phyloP scores from a whole-genome alignment of 2,888 invertebrate species.

The Lasioglossum lativentre region DNA sequence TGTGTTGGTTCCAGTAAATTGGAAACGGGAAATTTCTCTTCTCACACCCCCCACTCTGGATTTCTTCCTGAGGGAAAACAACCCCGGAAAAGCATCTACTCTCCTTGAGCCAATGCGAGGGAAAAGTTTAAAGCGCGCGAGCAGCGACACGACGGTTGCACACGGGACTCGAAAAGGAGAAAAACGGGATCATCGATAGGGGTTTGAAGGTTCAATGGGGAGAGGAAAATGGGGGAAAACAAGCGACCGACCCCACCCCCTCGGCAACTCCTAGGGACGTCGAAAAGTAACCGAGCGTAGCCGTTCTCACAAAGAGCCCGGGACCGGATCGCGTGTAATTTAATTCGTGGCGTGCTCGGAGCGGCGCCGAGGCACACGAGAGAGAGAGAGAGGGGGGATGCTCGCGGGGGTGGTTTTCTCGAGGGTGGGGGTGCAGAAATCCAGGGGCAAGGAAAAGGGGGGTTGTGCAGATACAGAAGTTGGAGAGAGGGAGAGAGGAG shows the following conservation, averaged over 20 bases:
- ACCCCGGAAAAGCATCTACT: background rate
- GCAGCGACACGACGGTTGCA: background rate
- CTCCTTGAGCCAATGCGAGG: background rate
- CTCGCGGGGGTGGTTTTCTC: background rate
- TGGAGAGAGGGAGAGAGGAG: background rate
- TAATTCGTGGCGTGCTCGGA: conserved; percentile 58
- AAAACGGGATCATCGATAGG: conserved; percentile 1
- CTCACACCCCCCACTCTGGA: background rate
- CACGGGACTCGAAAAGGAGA: background rate
- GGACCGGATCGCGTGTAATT: conserved; percentile 67
- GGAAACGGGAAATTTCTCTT: background rate
- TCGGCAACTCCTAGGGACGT: background rate
- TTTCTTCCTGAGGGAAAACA: background rate
- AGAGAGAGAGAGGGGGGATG: background rate
- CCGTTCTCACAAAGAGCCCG: conserved; percentile 51
- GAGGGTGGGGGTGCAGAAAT: background rate
- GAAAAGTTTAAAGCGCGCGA: background rate
- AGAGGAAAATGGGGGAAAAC: conserved; percentile 11
- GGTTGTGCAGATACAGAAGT: background rate
- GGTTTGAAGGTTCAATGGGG: background rate
- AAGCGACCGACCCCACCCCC: background rate
- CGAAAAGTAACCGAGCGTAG: conserved; percentile 64
- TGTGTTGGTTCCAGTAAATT: too few species aligned
- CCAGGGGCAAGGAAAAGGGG: background rate
- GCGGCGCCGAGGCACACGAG: background rate